phyloP scores from a whole-genome alignment of 2,888 invertebrate species.

The Agapostemon virescens region DNA sequence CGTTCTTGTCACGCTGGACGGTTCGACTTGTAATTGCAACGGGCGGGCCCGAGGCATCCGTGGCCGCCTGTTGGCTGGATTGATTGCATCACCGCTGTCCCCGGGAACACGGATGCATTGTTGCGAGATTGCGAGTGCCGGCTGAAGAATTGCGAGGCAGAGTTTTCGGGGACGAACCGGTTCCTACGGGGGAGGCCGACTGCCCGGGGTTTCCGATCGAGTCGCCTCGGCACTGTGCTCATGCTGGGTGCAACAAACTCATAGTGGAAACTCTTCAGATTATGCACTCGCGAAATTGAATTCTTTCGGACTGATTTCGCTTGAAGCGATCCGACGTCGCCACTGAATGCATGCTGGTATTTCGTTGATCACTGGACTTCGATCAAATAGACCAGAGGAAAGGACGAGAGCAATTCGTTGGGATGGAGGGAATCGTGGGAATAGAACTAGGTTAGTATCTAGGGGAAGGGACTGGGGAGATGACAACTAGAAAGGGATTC shows the following conservation, averaged over 20 bases:
- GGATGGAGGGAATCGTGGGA: too few species aligned
- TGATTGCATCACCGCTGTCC: conserved; percentile 11
- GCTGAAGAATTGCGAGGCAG: background rate
- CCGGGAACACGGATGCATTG: background rate
- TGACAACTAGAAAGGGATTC: too few species aligned
- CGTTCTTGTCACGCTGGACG: conserved; percentile 46
- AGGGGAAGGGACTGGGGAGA: too few species aligned
- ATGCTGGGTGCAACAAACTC: background rate
- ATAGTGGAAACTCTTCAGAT: background rate
- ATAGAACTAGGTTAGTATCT: too few species aligned
- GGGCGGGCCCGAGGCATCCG: conserved; percentile 12
- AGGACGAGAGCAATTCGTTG: too few species aligned
- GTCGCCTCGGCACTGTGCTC: background rate
- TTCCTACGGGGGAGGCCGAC: background rate
- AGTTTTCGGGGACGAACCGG: background rate
- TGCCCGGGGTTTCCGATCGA: background rate
- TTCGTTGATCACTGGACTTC: too few species aligned
- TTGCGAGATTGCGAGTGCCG: background rate
- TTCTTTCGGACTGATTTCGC: background rate
- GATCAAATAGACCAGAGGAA: too few species aligned
- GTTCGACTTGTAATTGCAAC: conserved; percentile 43
- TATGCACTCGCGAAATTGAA: background rate
- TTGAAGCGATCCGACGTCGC: too few species aligned
- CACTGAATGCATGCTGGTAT: too few species aligned
- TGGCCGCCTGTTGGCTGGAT: background rate